These are phyloP conservation scores for Cheirogaleus medius DNA, from an alignment of 2,113 vertebrate species.

Conservation along the genomic window DNA sequence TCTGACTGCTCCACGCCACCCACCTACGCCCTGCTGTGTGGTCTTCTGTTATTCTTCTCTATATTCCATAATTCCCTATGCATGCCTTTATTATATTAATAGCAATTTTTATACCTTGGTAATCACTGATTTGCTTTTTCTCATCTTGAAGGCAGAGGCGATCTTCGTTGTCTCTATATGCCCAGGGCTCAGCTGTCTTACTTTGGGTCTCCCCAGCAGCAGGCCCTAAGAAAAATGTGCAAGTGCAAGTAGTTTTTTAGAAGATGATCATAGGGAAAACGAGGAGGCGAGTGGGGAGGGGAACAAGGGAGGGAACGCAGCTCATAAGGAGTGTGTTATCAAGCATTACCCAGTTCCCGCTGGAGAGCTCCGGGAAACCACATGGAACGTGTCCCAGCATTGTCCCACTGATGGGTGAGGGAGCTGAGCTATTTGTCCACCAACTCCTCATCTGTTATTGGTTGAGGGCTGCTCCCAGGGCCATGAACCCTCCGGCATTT, in stretches of 20 bases:
- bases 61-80: not conserved
- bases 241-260: not conserved
- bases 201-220: not conserved
- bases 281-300: not conserved
- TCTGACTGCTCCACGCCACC: not conserved
- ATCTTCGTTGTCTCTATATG: not conserved
- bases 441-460: not conserved
- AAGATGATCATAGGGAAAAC: not conserved
- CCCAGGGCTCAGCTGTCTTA: not conserved
- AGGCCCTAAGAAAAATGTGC: not conserved
- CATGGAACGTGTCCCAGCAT: not conserved
- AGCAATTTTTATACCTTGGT: not conserved
- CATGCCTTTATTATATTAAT: not conserved
- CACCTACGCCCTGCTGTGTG: fast-evolving
- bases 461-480: not conserved
- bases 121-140: not conserved
- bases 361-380: not conserved
- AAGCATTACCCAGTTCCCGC: not conserved
- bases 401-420: not conserved
- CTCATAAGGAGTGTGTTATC: not conserved
- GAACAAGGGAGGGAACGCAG: not conserved
- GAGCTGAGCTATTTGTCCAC: not conserved
- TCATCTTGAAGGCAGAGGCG: not conserved
- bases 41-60: not conserved
- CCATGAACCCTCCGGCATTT: not conserved